Evolutionary conservation across 2,888 invertebrate genomes (phyloP).

Genomic region (Temnothorax rugatulus): DNA sequence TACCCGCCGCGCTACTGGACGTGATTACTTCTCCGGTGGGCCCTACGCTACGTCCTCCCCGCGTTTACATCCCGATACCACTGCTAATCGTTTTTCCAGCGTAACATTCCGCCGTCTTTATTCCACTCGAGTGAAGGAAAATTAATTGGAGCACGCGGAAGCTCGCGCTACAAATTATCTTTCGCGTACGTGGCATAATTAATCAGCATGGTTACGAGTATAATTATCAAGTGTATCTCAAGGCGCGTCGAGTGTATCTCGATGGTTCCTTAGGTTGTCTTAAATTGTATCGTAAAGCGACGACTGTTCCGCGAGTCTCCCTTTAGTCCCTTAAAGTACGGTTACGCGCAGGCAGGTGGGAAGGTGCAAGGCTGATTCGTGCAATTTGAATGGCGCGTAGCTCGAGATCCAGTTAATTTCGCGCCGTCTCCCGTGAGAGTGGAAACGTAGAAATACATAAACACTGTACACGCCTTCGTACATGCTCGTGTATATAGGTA

Average conservation of each 20-base stretch:
- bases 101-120: slow-evolving; percentile 30
- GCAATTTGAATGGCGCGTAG: slow-evolving; percentile 71
- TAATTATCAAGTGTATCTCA: slow-evolving; percentile 1
- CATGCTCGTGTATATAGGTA: slow-evolving; percentile 45
- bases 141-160: slow-evolving; percentile 17
- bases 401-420: slow-evolving; percentile 76
- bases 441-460: slow-evolving; percentile 57
- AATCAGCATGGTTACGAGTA: not conserved
- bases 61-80: slow-evolving; percentile 18
- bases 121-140: slow-evolving; percentile 27
- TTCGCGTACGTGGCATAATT: not conserved
- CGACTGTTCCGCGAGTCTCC: slow-evolving; percentile 10
- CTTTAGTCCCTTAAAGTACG: slow-evolving; percentile 51
- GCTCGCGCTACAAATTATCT: not conserved
- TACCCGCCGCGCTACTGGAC: slow-evolving; percentile 75
- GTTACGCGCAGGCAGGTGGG: slow-evolving; percentile 64
- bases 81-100: slow-evolving; percentile 67
- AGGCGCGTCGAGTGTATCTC: not conserved
- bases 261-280: not conserved
- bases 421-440: slow-evolving; percentile 59
- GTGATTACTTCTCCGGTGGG: slow-evolving; percentile 76
- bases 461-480: slow-evolving; percentile 48
- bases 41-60: slow-evolving; percentile 49
- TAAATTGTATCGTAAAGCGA: slow-evolving; percentile 12
- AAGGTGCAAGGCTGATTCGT: slow-evolving; percentile 65